Conservation (phyloP, 2,888 invertebrate species). For the Laspeyria flexula region DNA sequence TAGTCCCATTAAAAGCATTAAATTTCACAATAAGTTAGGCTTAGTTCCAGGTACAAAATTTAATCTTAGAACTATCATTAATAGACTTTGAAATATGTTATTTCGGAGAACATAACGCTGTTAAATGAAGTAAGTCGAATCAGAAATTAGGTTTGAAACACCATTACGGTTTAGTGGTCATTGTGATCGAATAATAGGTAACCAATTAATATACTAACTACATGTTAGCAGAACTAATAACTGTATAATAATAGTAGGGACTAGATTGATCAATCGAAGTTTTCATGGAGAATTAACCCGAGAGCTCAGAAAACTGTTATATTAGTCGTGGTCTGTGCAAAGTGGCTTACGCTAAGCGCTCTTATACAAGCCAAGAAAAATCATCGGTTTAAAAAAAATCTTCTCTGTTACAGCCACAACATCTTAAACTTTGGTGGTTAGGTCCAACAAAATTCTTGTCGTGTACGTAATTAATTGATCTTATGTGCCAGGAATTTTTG, state of each 20-base stretch:
- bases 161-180: neutral
- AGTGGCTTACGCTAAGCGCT: no score
- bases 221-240: neutral
- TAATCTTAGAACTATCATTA: neutral
- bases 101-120: neutral
- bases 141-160: neutral
- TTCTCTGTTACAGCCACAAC: no score
- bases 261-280: neutral
- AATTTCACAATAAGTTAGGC: neutral
- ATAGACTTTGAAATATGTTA: no score
- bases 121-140: neutral
- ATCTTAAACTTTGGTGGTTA: no score
- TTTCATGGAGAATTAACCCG: neutral
- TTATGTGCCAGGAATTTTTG: no score
- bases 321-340: no score
- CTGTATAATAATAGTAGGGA: neutral
- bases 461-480: no score
- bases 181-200: neutral
- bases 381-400: no score
- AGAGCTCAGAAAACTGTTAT: neutral
- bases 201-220: neutral
- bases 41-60: neutral
- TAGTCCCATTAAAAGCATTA: neutral
- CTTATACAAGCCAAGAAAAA: no score
- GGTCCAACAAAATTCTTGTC: no score